phyloP scores from a whole-genome alignment of 2,113 vertebrate genomes.

The Octodon degus region DNA sequence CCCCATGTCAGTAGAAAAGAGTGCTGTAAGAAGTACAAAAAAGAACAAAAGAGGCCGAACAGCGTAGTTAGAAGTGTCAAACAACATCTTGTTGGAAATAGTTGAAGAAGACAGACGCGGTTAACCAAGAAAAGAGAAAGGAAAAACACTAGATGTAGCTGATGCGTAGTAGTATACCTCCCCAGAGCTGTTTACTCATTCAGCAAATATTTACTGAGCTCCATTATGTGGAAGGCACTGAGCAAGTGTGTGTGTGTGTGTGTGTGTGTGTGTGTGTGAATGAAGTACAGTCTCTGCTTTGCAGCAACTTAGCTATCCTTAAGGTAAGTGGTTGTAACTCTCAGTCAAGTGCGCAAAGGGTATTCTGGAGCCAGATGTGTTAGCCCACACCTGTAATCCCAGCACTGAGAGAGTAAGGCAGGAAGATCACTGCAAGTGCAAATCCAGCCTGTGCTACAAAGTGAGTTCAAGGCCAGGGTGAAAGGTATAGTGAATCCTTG shows the following conservation, averaged over 20 bases:
- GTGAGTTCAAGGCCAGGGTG: not conserved
- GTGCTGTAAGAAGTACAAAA: not conserved
- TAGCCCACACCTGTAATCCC: not conserved
- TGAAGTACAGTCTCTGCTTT: not conserved
- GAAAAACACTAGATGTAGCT: not conserved
- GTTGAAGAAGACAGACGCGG: not conserved
- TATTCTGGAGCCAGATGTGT: not conserved
- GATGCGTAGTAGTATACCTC: not conserved
- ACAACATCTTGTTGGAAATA: not conserved
- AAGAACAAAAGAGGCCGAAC: not conserved
- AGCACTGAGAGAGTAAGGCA: not conserved
- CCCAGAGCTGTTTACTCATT: slow-evolving; percentile 4
- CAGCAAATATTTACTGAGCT: not conserved
- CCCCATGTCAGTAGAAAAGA: not conserved
- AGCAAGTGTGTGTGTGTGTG: not conserved
- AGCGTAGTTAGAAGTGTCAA: not conserved
- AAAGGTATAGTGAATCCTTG: not conserved
- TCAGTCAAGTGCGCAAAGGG: not conserved
- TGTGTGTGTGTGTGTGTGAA: not conserved
- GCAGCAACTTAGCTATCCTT: not conserved
- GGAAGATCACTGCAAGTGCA: not conserved
- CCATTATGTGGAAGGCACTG: not conserved
- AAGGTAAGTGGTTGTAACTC: not conserved
- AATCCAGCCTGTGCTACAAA: not conserved
- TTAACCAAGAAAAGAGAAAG: slow-evolving; percentile 33